Evolutionary conservation across 1,140 invertebrate species (phyloP).

Genomic region (Bombus confusus): DNA sequence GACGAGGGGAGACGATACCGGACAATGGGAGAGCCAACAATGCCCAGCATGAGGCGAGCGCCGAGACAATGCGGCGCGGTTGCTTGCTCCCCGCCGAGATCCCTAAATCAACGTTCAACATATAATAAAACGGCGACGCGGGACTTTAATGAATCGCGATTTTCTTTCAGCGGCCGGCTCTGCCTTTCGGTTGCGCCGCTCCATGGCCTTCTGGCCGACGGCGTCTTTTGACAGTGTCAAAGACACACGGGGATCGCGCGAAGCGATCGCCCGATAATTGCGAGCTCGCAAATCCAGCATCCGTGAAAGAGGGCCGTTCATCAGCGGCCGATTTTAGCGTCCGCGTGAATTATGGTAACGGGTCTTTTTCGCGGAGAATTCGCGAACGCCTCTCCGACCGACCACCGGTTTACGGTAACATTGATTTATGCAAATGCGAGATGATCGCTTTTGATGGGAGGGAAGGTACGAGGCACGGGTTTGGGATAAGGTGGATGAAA

Average conservation of each 20-base stretch:
- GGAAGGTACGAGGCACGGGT: no score
- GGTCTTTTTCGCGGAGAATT: background rate
- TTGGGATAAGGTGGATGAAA: background rate
- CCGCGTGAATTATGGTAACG: background rate
- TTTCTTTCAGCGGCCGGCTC: conserved; percentile 65
- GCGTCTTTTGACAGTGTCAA: conserved; percentile 59
- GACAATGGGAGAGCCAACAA: conserved; percentile 78
- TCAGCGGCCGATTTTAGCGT: background rate
- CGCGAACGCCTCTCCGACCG: background rate
- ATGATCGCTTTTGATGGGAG: background rate
- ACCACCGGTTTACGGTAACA: background rate
- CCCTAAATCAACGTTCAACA: conserved; percentile 80
- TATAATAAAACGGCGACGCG: conserved; percentile 78
- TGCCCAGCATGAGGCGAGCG: conserved; percentile 73
- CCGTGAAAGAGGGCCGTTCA: conserved; percentile 21
- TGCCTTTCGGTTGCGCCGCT: conserved; percentile 3
- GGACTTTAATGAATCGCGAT: conserved; percentile 75
- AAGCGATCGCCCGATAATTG: conserved; percentile 52
- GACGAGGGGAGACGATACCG: conserved; percentile 52
- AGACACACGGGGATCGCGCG: conserved; percentile 38
- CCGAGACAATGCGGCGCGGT: conserved; percentile 75
- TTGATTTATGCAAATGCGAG: conserved; percentile 10
- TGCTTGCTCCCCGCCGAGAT: conserved; percentile 67
- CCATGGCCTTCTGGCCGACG: no score
- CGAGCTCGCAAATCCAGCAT: background rate